Conservation (phyloP, 1,140 invertebrate genomes). For the Drosophila tristis region DNA sequence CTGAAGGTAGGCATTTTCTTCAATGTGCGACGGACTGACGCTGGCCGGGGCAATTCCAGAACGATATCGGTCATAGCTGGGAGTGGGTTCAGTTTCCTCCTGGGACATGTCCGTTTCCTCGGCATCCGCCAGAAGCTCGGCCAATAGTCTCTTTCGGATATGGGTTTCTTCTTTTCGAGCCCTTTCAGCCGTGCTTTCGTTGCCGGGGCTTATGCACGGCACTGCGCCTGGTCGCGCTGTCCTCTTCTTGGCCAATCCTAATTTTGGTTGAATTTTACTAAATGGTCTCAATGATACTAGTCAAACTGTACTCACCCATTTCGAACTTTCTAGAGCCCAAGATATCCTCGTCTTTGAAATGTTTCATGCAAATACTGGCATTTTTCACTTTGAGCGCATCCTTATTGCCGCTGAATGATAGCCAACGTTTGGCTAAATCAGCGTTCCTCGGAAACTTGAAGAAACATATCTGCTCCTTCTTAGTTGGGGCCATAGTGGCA, state of each 20-base stretch:
- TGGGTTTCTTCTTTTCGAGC: conserved; percentile 9
- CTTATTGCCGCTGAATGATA: conserved; percentile 27
- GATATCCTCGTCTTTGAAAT: conserved; percentile 66
- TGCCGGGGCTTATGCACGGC: conserved; percentile 29
- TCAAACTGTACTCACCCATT: conserved; percentile 47
- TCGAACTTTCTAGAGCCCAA: conserved; percentile 58
- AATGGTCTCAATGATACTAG: too few relatives aligned
- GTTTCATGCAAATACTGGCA: conserved; percentile 58
- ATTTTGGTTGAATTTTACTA: not conserved
- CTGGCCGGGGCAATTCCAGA: conserved; percentile 5
- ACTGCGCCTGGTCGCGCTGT: conserved; percentile 35
- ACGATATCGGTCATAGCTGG: conserved; percentile 5
- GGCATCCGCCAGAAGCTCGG: conserved; percentile 26
- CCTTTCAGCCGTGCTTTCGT: conserved; percentile 12
- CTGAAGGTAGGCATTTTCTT: conserved; percentile 1
- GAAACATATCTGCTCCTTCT: conserved; percentile 39
- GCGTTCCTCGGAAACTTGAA: conserved; percentile 63
- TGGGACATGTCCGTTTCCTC: not conserved
- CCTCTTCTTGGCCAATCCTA: conserved; percentile 39
- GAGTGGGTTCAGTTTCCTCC: not conserved
- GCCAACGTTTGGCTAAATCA: conserved; percentile 23
- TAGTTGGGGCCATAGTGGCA: conserved; percentile 6
- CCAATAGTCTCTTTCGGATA: conserved; percentile 27
- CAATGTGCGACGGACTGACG: not conserved
- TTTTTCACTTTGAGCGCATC: conserved; percentile 39